phyloP scores from a whole-genome alignment of 2,888 invertebrate genomes.

The Ichneumoninae sp. region DNA sequence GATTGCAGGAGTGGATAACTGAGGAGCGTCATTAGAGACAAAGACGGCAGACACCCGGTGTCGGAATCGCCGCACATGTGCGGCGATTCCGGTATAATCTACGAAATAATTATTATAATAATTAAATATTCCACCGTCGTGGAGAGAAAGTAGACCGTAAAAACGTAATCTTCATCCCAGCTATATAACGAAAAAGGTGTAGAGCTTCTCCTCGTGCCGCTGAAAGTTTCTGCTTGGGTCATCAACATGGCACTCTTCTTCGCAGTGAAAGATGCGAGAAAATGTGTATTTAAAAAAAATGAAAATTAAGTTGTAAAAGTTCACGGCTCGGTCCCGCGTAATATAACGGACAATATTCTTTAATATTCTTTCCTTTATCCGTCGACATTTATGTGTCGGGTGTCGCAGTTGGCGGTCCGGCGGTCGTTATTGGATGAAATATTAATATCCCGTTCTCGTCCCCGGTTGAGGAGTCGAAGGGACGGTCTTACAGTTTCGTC shows the following conservation, averaged over 20 bases:
- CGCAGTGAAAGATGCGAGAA: conserved; percentile 8
- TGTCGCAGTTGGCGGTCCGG: conserved; percentile 16
- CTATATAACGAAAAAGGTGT: conserved; percentile 9
- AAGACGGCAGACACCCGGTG: conserved; percentile 13
- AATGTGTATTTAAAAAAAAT: conserved; percentile 29
- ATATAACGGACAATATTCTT: conserved; percentile 36
- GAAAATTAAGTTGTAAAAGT: background rate
- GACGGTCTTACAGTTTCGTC: background rate
- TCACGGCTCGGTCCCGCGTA: background rate
- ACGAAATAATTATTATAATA: conserved; percentile 31
- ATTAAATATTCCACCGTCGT: conserved; percentile 23
- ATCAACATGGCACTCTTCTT: conserved; percentile 15
- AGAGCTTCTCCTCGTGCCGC: background rate
- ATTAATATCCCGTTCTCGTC: conserved; percentile 14
- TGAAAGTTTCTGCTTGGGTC: conserved; percentile 12
- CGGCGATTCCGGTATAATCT: background rate
- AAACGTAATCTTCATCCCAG: conserved; percentile 40
- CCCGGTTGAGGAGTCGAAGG: conserved; percentile 10
- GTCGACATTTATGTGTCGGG: conserved; percentile 17
- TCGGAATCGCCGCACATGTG: background rate
- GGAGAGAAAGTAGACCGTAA: conserved; percentile 22
- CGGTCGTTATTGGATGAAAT: conserved; percentile 49
- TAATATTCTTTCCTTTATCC: conserved; percentile 42
- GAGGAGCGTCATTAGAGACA: conserved; percentile 30
- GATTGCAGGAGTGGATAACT: background rate